Conservation (phyloP, 2,113 vertebrate genomes). For the Stegostoma tigrinum region DNA sequence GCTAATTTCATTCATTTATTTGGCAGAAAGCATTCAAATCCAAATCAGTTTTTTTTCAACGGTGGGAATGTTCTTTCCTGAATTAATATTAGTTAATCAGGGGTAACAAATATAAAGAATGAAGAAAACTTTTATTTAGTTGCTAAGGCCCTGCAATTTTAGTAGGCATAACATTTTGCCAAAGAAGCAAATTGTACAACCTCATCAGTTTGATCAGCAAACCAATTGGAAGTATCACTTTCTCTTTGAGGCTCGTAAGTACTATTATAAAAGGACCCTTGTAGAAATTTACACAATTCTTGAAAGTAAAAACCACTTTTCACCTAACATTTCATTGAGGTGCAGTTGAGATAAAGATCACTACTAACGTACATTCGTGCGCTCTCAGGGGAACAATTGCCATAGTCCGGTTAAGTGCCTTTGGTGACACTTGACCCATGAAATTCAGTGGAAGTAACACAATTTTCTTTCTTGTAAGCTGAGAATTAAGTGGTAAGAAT, state of each 20-base stretch:
- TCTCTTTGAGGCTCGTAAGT: neutral
- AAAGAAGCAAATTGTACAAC: neutral
- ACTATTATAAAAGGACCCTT: neutral
- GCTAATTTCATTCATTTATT: neutral
- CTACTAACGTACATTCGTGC: neutral
- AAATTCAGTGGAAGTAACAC: conserved; percentile 27
- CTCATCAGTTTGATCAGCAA: neutral
- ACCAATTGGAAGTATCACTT: neutral
- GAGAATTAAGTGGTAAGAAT: conserved; percentile 25
- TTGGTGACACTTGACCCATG: conserved; percentile 26
- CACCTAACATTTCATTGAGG: neutral
- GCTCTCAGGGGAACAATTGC: neutral
- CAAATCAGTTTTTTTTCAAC: neutral
- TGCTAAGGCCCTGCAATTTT: neutral
- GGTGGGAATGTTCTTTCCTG: neutral
- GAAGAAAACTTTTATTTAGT: neutral
- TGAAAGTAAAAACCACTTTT: neutral
- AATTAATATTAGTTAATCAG: neutral
- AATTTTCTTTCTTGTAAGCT: conserved; percentile 31
- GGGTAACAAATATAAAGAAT: neutral
- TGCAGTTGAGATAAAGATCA: neutral
- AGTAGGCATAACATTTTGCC: neutral
- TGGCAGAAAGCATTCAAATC: neutral
- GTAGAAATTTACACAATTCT: neutral
- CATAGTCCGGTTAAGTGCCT: conserved; percentile 20